Evolutionary conservation across 2,888 invertebrate genomes (phyloP), one percentile per base, ranked within the genome.

Genomic region (Argyra leucocephala): DNA sequence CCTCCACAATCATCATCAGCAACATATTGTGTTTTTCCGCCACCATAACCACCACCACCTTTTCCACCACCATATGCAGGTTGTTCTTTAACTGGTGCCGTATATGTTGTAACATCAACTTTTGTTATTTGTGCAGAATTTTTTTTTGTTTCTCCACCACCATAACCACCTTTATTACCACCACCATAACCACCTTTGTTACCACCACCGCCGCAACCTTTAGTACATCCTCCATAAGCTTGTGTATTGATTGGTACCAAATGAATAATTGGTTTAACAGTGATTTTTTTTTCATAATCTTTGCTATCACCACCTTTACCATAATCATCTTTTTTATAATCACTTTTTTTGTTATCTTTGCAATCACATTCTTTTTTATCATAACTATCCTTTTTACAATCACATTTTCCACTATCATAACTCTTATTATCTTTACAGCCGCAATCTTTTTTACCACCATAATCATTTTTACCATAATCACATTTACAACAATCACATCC

Each of bases 31-130:
- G 65, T 66, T 48, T 66, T 66, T 7, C 64, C 67, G 59, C 31
- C 67, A 21, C 63, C 63, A 6, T 65, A 66, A 21, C 67, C 68
- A 62, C 66, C 62, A 57, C 61, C 59, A 22, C 63, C 66, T 60
- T 31, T 62, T 2, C 61, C 63, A 26, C 24, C 65, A n/a, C 64
- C 65, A 21, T 62, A 64, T 15, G 63, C 69, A 21, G 66, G 63
- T 21, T 66, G 10, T n/a, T 2, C 18, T 48, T 48, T 23, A 22
- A 24, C 60, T 24, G 60, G 23, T 10, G 22, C 60, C 12, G 62
- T 4, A 15, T 60, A 60, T 9, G 48, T 62, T 3, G 36, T 58
- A 36, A 57, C 66, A 59, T 57, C 59, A 64, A 36, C 63, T 3
- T 36, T 63, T 3, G 63, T 58, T 9, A 58, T 59, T 64, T 62